phyloP scores from a whole-genome alignment of 2,113 vertebrate genomes.

The Puntigrus tetrazona region DNA sequence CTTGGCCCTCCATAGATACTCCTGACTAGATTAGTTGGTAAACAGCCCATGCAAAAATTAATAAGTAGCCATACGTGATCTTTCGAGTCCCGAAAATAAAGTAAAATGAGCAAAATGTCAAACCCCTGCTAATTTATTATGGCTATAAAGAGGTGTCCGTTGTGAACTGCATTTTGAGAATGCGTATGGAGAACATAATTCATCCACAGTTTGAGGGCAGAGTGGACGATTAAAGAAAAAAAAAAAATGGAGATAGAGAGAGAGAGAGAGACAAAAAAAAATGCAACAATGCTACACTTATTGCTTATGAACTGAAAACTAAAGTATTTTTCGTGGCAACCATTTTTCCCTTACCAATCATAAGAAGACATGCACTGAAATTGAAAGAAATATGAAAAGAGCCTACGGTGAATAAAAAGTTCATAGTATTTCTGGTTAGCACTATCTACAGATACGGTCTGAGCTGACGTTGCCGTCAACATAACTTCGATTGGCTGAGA shows the following conservation, averaged over 20 bases:
- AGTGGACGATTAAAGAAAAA: constrained; percentile 40
- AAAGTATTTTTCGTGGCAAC: constrained; percentile 74
- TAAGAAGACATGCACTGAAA: constrained; percentile 81
- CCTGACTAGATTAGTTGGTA: constrained; percentile 4
- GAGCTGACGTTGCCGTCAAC: constrained; percentile 78
- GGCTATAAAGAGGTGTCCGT: constrained; percentile 54
- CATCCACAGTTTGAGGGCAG: background rate
- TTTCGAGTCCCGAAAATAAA: constrained; percentile 46
- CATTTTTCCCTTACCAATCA: constrained; percentile 73
- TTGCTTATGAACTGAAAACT: constrained; percentile 79
- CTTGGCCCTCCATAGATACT: constrained; percentile 1
- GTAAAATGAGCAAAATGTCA: constrained; percentile 47
- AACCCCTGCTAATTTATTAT: constrained; percentile 56
- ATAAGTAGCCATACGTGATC: constrained; percentile 43
- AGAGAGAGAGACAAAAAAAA: constrained; percentile 13
- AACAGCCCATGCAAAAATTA: constrained; percentile 40
- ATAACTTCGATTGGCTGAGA: constrained; percentile 73
- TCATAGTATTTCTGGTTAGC: constrained; percentile 74
- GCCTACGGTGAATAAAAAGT: constrained; percentile 46
- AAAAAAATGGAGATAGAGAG: constrained; percentile 59
- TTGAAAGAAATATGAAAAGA: constrained; percentile 54
- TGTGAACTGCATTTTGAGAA: constrained; percentile 15
- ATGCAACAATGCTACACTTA: constrained; percentile 87
- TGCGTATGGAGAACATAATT: constrained; percentile 27
- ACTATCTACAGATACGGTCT: constrained; percentile 81